phyloP scores from a whole-genome alignment of 2,888 invertebrate species.

The Leucoma salicis region DNA sequence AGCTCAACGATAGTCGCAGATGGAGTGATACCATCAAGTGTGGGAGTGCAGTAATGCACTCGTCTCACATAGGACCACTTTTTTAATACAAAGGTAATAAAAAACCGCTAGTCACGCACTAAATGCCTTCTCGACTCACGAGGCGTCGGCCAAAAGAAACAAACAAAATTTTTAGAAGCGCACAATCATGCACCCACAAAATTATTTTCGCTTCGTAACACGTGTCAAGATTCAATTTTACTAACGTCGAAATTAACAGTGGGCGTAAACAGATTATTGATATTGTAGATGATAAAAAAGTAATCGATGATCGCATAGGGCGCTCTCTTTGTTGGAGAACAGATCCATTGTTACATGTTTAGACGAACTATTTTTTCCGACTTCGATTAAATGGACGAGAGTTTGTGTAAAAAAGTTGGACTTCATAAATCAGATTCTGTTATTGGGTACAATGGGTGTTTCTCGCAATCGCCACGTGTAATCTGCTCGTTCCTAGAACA shows the following conservation, averaged over 20 bases:
- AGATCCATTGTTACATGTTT: conserved; percentile 73
- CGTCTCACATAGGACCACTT: conserved; percentile 45
- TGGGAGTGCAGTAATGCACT: conserved; percentile 25
- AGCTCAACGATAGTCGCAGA: conserved; percentile 43
- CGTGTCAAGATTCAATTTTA: conserved; percentile 81
- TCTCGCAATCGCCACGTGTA: conserved; percentile 60
- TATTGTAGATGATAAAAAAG: conserved; percentile 78
- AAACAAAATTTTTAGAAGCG: conserved; percentile 73
- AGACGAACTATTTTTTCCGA: conserved; percentile 52
- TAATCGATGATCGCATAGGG: conserved; percentile 78
- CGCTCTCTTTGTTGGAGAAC: conserved; percentile 60
- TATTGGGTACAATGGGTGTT: conserved; percentile 72
- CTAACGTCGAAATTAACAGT: conserved; percentile 79
- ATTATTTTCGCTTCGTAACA: conserved; percentile 79
- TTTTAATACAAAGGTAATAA: conserved; percentile 78
- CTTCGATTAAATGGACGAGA: conserved; percentile 62
- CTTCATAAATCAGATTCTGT: conserved; percentile 79
- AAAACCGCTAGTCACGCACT: conserved; percentile 76
- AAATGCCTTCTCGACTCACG: conserved; percentile 63
- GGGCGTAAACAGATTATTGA: conserved; percentile 81
- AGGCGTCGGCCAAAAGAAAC: conserved; percentile 73
- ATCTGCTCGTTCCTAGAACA: conserved; percentile 68
- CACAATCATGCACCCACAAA: conserved; percentile 76
- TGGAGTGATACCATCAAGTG: conserved; percentile 61
- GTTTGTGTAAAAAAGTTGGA: conserved; percentile 64